phyloP scores from a whole-genome alignment of 2,113 vertebrate genomes.

The Saimiri boliviensis region DNA sequence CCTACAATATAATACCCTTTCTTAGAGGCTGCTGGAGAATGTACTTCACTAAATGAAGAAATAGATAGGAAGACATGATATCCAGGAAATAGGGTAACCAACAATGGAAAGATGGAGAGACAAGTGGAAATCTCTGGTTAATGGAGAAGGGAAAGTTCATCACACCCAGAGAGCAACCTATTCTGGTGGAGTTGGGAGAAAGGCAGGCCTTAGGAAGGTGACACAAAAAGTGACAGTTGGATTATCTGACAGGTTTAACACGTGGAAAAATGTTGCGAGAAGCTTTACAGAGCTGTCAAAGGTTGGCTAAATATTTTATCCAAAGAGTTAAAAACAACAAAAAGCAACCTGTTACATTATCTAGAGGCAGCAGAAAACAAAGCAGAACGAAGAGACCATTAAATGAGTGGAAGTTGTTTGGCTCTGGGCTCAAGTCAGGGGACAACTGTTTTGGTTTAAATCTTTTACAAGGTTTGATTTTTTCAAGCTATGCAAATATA shows the following conservation, averaged over 20 bases:
- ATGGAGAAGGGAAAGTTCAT: background rate
- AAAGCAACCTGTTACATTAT: background rate
- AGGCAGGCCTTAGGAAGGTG: background rate
- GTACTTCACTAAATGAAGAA: background rate
- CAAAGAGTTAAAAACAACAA: background rate
- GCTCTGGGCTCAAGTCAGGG: background rate
- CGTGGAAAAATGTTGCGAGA: background rate
- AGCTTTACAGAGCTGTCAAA: background rate
- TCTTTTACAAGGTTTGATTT: background rate
- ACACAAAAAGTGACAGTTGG: background rate
- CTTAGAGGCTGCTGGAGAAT: background rate
- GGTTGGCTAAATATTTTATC: background rate
- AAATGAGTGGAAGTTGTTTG: too few species aligned
- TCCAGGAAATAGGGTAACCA: background rate
- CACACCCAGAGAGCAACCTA: background rate
- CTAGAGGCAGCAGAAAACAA: background rate
- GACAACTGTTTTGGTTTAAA: background rate
- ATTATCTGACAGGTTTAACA: background rate
- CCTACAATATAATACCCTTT: background rate
- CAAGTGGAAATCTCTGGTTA: background rate
- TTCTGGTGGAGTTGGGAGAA: background rate
- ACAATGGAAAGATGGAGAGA: background rate
- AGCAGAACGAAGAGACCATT: background rate
- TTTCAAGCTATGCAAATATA: background rate
- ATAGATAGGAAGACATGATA: background rate